phyloP scores from a whole-genome alignment of 2,888 invertebrate genomes.

The Cephalotes varians region DNA sequence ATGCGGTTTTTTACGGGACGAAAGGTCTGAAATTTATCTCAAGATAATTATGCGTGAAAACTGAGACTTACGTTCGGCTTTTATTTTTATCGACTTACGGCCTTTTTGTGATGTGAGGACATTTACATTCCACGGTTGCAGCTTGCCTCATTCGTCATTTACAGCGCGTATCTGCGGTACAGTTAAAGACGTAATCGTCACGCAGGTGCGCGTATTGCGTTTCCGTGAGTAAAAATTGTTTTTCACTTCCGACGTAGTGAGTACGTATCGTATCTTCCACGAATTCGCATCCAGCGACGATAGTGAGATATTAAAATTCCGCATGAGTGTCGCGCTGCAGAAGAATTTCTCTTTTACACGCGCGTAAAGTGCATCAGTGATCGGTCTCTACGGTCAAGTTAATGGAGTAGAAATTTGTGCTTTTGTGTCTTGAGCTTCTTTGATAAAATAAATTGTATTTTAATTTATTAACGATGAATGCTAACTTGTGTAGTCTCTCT shows the following conservation, averaged over 20 bases:
- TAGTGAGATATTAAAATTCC: constrained; percentile 53
- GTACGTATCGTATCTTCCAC: constrained; percentile 35
- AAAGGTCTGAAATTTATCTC: not conserved
- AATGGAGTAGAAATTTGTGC: no score
- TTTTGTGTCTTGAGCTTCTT: not conserved
- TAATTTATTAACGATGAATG: not conserved
- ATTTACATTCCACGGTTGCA: constrained; percentile 8
- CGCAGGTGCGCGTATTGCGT: constrained; percentile 56
- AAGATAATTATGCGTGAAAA: not conserved
- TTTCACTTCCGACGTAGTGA: constrained; percentile 28
- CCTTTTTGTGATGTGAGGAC: not conserved
- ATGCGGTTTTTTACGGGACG: not conserved
- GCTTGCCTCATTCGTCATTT: constrained; percentile 10
- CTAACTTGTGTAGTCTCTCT: not conserved
- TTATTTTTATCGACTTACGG: constrained; percentile 2
- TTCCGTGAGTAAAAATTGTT: constrained; percentile 52
- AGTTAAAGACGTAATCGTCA: constrained; percentile 62
- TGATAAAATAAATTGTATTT: not conserved
- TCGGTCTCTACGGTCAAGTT: not conserved
- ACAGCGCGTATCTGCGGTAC: constrained; percentile 16
- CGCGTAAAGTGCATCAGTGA: not conserved
- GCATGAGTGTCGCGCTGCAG: constrained; percentile 25
- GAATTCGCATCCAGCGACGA: constrained; percentile 13
- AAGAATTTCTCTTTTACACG: constrained; percentile 48
- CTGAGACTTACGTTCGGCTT: not conserved